phyloP scores from a whole-genome alignment of 2,888 invertebrate species.

The Peribatodes rhomboidaria region DNA sequence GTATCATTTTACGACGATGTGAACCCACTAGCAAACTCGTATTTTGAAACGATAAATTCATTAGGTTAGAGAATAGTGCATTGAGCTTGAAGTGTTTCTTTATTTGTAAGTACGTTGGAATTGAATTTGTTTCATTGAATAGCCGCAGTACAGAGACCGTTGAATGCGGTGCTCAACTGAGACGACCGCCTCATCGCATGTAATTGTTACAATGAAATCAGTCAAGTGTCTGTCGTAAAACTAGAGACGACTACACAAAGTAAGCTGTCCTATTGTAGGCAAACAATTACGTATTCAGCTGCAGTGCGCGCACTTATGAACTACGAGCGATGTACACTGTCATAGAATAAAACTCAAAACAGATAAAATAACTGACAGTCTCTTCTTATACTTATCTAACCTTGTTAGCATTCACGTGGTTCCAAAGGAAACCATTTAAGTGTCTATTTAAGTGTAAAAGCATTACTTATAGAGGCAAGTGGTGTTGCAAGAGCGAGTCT shows the following conservation, averaged over 20 bases:
- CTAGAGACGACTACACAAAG: conserved; percentile 74
- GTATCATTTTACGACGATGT: background rate
- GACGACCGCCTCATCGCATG: conserved; percentile 62
- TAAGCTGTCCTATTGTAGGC: conserved; percentile 75
- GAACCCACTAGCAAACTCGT: background rate
- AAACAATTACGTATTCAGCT: conserved; percentile 77
- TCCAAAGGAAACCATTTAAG: conserved; percentile 1
- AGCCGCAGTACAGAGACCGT: conserved; percentile 53
- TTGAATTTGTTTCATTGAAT: conserved; percentile 64
- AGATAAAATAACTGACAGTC: conserved; percentile 40
- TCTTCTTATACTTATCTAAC: conserved; percentile 24
- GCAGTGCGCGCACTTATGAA: conserved; percentile 62
- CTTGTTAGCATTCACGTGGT: conserved; percentile 15
- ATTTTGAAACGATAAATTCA: conserved; percentile 42
- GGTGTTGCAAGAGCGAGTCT: background rate
- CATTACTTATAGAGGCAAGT: background rate
- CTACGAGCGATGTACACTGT: conserved; percentile 60
- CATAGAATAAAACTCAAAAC: conserved; percentile 39
- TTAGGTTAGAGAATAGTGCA: conserved; percentile 33
- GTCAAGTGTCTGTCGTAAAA: conserved; percentile 81
- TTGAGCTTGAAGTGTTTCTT: conserved; percentile 52
- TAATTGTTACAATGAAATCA: conserved; percentile 78
- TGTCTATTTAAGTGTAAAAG: background rate
- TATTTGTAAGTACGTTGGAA: conserved; percentile 51
- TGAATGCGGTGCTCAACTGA: conserved; percentile 52